These are phyloP conservation scores for Alitta virens DNA, from an alignment of 2,888 invertebrate species.

Conservation along the genomic window DNA sequence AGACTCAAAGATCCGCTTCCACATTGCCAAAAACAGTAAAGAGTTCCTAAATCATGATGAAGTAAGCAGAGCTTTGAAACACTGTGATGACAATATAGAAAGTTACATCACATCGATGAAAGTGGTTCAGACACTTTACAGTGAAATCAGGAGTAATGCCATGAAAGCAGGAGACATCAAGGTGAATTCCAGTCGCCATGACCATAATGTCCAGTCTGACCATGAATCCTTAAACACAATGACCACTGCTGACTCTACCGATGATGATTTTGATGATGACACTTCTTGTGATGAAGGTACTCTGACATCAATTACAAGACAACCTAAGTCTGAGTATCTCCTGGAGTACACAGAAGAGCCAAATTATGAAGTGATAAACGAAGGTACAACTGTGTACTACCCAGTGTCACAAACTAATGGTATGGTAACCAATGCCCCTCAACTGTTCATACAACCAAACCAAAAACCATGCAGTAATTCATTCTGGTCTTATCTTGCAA, in stretches of 20 bases:
- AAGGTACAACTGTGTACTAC: too few species aligned
- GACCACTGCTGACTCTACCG: constrained; percentile 13
- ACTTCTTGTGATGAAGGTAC: background rate
- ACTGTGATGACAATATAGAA: constrained; percentile 37
- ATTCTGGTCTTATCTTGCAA: background rate
- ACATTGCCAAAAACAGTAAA: constrained; percentile 28
- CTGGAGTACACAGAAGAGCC: background rate
- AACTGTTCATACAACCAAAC: background rate
- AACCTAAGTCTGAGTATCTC: too few species aligned
- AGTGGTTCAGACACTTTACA: constrained; percentile 34
- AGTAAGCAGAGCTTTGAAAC: constrained; percentile 33
- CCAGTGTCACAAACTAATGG: background rate
- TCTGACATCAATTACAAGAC: background rate
- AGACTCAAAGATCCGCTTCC: constrained; percentile 34
- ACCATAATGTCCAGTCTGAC: too few species aligned
- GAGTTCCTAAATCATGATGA: constrained; percentile 21
- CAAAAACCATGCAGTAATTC: background rate
- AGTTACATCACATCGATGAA: constrained; percentile 44
- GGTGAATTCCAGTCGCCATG: background rate
- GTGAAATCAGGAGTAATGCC: constrained; percentile 1
- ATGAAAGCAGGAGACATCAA: background rate
- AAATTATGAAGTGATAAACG: constrained; percentile 9
- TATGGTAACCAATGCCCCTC: background rate
- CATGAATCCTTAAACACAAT: constrained; percentile 5
- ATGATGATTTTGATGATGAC: constrained; percentile 9